These are phyloP conservation scores for Neodiprion pinetum DNA, from an alignment of 1,140 invertebrate species.

Conservation along the genomic window DNA sequence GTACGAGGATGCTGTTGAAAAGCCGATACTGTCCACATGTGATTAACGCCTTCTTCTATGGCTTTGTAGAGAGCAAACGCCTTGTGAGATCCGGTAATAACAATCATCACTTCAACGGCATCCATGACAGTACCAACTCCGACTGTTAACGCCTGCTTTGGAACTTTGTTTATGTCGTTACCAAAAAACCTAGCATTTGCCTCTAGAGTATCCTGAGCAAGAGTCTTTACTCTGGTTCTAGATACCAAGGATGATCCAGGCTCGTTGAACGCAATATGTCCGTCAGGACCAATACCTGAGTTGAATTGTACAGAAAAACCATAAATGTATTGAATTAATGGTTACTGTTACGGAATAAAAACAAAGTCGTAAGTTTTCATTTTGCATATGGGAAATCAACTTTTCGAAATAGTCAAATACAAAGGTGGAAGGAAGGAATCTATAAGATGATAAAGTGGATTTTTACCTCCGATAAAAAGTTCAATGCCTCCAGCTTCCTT, in stretches of 20 bases:
- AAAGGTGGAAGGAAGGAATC: no score
- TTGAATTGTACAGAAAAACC: constrained; percentile 11
- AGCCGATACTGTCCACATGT: constrained; percentile 99
- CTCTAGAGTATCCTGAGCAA: constrained; percentile 94
- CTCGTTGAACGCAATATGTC: constrained; percentile 99
- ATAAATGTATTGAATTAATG: not conserved
- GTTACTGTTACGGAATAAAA: not conserved
- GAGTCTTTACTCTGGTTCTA: constrained; percentile 93
- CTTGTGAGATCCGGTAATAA: constrained; percentile 98
- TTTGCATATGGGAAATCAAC: not conserved
- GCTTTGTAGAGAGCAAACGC: constrained; percentile 95
- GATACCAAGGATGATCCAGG: constrained; percentile 94
- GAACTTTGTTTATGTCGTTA: constrained; percentile 92
- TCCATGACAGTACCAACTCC: constrained; percentile 99
- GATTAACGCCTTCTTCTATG: constrained; percentile 96
- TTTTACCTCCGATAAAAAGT: constrained; percentile 91
- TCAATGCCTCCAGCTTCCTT: constrained; percentile 90
- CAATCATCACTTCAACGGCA: constrained; percentile 96
- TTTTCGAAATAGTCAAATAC: constrained; percentile 18
- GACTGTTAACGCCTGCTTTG: constrained; percentile 94
- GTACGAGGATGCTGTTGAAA: constrained; percentile 95
- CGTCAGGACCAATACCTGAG: constrained; percentile 95
- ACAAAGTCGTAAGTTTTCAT: not conserved
- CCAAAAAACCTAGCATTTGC: constrained; percentile 98
- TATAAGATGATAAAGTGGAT: constrained; percentile 30